These are phyloP conservation scores for Microchrysa polita DNA, from an alignment of 2,888 invertebrate genomes.

Conservation along the genomic window DNA sequence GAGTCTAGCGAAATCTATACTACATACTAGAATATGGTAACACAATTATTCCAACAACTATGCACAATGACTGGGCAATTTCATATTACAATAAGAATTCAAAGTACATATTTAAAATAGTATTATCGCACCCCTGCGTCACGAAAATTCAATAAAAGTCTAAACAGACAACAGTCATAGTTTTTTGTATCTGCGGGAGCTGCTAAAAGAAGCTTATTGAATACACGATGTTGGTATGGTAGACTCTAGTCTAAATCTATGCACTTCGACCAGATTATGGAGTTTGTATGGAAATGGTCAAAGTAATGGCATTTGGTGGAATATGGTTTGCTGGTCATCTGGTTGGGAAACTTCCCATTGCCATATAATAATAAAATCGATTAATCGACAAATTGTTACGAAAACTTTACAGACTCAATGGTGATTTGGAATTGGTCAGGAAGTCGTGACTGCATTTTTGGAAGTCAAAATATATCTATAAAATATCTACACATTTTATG, in stretches of 20 bases:
- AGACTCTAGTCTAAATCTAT: background rate
- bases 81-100: background rate
- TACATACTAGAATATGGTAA: no score
- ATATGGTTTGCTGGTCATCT: constrained; percentile 16
- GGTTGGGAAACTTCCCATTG: constrained; percentile 18
- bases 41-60: no score
- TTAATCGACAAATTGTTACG: constrained; percentile 33
- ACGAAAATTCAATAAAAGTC: constrained; percentile 27
- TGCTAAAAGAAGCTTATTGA: background rate
- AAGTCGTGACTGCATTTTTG: background rate
- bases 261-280: background rate
- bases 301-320: no score
- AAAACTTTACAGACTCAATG: background rate
- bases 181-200: background rate
- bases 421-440: background rate
- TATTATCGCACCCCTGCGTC: constrained; percentile 26
- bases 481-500: no score
- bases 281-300: no score
- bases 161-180: background rate
- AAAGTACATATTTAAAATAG: constrained; percentile 21
- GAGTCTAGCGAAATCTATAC: no score
- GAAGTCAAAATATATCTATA: no score
- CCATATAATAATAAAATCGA: constrained; percentile 32
- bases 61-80: background rate
- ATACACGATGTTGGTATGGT: background rate